These are phyloP conservation scores for Phoxinus phoxinus DNA, from an alignment of 2,113 vertebrate species.

Conservation along the genomic window DNA sequence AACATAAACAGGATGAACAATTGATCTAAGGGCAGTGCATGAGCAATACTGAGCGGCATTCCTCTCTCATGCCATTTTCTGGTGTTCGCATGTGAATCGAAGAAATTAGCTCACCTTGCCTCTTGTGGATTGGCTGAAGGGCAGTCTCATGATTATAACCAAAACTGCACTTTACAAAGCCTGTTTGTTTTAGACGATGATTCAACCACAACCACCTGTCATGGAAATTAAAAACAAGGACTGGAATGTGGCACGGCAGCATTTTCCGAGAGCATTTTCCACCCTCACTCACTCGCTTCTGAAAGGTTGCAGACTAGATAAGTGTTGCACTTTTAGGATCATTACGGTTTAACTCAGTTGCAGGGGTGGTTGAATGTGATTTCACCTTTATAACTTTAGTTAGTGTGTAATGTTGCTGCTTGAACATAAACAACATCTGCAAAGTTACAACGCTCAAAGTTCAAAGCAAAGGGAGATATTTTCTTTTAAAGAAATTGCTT, in stretches of 20 bases:
- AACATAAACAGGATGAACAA: conserved; percentile 4
- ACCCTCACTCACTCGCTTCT: background rate
- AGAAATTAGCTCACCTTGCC: background rate
- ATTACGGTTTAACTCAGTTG: background rate
- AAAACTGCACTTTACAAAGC: conserved; percentile 15
- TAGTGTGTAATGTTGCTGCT: too few relatives aligned
- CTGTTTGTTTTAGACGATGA: conserved; percentile 13
- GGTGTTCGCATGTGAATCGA: background rate
- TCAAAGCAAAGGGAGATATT: too few relatives aligned
- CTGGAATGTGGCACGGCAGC: conserved; percentile 27
- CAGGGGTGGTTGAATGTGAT: too few relatives aligned
- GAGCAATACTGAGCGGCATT: conserved; percentile 10
- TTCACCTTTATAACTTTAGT: too few relatives aligned
- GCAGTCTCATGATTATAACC: conserved; percentile 35
- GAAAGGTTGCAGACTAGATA: background rate
- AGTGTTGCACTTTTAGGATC: conserved; percentile 9
- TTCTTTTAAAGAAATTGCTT: too few relatives aligned
- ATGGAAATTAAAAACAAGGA: conserved; percentile 20
- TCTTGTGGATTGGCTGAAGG: conserved; percentile 20
- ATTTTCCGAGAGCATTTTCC: conserved; percentile 29
- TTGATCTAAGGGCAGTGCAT: background rate
- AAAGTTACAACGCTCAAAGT: too few relatives aligned
- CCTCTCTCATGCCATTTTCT: conserved; percentile 22
- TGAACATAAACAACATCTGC: too few relatives aligned
- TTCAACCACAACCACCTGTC: conserved; percentile 12